These are phyloP conservation scores for Ptychadena robeensis DNA, from an alignment of 2,797 vertebrate species.

Conservation along the genomic window DNA sequence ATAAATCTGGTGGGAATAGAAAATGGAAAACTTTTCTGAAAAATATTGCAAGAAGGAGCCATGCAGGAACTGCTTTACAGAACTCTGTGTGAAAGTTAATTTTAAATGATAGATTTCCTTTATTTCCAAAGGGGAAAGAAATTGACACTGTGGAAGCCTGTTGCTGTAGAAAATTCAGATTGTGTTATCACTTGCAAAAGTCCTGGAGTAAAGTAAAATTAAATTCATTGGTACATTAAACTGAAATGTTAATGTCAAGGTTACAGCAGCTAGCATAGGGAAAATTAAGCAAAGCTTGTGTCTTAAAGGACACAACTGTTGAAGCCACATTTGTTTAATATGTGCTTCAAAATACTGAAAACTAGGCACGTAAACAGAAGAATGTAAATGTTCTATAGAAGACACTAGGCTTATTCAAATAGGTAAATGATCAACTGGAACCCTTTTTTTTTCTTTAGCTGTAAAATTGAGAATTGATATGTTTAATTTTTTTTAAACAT, in stretches of 20 bases:
- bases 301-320: not conserved
- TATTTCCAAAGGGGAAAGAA: not conserved
- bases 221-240: slow-evolving; percentile 33
- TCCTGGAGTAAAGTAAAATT: slow-evolving; percentile 27
- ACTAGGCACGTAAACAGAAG: not conserved
- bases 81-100: slow-evolving; percentile 1
- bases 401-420: not conserved
- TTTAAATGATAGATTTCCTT: slow-evolving; percentile 32
- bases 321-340: not conserved
- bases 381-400: not conserved
- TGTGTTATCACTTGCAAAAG: slow-evolving; percentile 11
- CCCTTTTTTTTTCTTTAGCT: too few species aligned
- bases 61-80: not conserved
- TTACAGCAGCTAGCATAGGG: slow-evolving; percentile 4
- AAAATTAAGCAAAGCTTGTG: slow-evolving; percentile 17
- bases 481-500: too few species aligned
- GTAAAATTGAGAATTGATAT: too few species aligned
- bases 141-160: not conserved
- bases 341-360: not conserved
- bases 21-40: not conserved
- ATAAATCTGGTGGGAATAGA: not conserved
- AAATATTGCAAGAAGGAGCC: not conserved
- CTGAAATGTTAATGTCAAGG: slow-evolving; percentile 16
- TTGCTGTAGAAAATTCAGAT: slow-evolving; percentile 25
- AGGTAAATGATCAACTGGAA: too few species aligned